Evolutionary conservation across 2,113 vertebrate genomes (phyloP).

Genomic region (Cynocephalus volans): DNA sequence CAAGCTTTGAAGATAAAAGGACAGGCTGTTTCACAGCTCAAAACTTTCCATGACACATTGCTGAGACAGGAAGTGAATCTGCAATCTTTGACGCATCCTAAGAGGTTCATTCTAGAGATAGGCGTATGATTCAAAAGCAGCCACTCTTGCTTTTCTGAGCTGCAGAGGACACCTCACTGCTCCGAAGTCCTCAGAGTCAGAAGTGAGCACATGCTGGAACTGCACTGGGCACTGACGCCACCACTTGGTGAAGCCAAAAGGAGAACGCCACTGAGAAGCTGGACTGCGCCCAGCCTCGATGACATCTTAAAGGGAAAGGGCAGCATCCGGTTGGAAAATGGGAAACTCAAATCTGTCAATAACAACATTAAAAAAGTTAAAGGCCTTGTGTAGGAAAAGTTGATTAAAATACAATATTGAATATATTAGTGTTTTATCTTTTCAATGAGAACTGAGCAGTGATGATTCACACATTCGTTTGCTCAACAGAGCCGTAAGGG

Average conservation of each 20-base stretch:
- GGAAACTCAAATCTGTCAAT: background rate
- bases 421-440: conserved; percentile 77
- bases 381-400: conserved; percentile 54
- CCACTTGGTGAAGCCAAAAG: too few species aligned
- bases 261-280: background rate
- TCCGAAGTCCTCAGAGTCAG: rapidly evolving
- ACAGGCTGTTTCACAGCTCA: conserved; percentile 28
- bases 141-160: background rate
- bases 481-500: conserved; percentile 62
- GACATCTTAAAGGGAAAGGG: background rate
- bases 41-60: conserved; percentile 79
- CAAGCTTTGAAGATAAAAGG: conserved; percentile 84
- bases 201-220: rapidly evolving
- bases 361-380: conserved; percentile 35
- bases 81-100: background rate
- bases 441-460: conserved; percentile 39
- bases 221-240: rapidly evolving
- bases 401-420: conserved; percentile 74
- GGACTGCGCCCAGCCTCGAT: rapidly evolving
- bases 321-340: background rate
- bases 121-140: background rate
- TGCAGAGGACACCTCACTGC: background rate
- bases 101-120: background rate
- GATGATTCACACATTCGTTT: conserved; percentile 59
- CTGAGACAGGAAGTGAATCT: conserved; percentile 50